Conservation (phyloP, 1,140 invertebrate species). For the Microplitis mediator region DNA sequence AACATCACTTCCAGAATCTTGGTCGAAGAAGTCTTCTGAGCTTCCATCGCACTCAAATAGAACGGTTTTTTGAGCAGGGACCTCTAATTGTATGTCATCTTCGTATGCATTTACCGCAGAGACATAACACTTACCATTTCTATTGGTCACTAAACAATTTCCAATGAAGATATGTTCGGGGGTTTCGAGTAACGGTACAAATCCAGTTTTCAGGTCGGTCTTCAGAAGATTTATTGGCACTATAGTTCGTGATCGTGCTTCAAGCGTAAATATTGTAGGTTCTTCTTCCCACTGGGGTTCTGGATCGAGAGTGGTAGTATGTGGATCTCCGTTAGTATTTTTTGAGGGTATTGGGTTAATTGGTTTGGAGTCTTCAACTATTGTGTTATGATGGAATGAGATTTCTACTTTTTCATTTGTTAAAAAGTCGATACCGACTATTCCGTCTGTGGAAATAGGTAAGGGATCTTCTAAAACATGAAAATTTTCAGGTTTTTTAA, state of each 20-base stretch:
- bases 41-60: background rate
- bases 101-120: conserved; percentile 2
- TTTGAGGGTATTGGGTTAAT: background rate
- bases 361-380: background rate
- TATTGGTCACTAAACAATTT: conserved; percentile 1
- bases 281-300: too few species aligned
- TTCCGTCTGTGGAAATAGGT: background rate
- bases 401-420: conserved; percentile 4
- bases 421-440: conserved; percentile 7
- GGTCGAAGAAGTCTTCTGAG: conserved; percentile 1
- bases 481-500: background rate
- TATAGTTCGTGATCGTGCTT: too few species aligned
- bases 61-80: background rate
- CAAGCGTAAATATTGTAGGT: too few species aligned
- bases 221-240: background rate
- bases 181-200: background rate
- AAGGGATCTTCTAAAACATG: background rate
- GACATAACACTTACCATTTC: background rate
- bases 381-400: conserved; percentile 11
- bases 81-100: background rate
- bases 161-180: background rate
- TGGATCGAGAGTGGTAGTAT: too few species aligned
- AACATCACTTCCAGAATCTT: background rate
- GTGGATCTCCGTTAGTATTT: background rate
- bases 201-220: background rate